These are phyloP conservation scores for Rhopalosiphum nymphaeae DNA, from an alignment of 2,888 invertebrate species.

Conservation along the genomic window DNA sequence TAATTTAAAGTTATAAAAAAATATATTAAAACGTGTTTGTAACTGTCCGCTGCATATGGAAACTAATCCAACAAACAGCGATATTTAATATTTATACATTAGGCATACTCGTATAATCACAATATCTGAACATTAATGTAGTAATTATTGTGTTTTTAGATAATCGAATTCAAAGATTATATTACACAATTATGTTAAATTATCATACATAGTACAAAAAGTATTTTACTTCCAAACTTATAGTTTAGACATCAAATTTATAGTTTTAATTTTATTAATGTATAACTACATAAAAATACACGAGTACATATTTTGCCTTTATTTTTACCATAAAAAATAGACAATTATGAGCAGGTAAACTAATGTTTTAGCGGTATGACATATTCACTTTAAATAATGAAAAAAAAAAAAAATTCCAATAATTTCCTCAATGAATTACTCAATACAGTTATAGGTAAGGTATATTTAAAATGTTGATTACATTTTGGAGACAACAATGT, in stretches of 20 bases:
- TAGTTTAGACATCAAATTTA: background rate
- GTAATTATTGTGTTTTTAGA: background rate
- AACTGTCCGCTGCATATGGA: background rate
- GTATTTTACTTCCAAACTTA: background rate
- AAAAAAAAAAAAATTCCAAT: background rate
- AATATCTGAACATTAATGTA: background rate
- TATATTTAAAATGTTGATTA: background rate
- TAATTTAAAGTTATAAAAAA: background rate
- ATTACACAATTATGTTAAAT: background rate
- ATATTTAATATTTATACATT: background rate
- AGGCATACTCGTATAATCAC: background rate
- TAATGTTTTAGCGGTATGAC: background rate
- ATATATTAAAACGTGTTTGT: constrained; percentile 1
- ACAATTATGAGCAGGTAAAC: background rate
- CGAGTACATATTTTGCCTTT: background rate
- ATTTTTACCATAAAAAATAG: background rate
- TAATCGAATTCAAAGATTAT: background rate
- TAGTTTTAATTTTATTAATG: background rate
- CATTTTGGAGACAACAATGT: background rate
- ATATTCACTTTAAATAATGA: background rate
- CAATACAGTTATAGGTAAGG: background rate
- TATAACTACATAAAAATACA: background rate
- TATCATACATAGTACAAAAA: background rate
- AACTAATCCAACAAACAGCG: background rate
- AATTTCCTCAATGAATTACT: background rate